These are phyloP conservation scores for Notamacropus eugenii DNA, from an alignment of 2,797 vertebrate species.

Conservation along the genomic window DNA sequence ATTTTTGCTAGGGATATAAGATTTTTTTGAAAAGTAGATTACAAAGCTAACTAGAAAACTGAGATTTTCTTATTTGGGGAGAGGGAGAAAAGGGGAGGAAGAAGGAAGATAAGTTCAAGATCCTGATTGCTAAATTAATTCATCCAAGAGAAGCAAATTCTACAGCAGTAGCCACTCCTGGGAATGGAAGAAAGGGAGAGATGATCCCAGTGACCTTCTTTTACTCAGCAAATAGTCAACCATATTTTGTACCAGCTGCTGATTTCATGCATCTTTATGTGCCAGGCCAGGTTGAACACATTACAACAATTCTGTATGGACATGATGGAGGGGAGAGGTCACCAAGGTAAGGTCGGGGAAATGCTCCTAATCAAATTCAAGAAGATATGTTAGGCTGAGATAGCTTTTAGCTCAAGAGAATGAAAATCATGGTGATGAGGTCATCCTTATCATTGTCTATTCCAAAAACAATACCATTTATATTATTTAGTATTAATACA, in stretches of 20 bases:
- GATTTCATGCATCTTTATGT: accelerated
- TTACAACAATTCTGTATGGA: accelerated
- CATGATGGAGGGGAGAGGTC: not conserved
- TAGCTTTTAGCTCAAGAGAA: not conserved
- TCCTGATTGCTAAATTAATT: not conserved
- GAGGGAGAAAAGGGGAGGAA: not conserved
- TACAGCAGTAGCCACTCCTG: not conserved
- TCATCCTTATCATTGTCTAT: not conserved
- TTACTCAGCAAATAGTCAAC: not conserved
- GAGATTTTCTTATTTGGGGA: not conserved
- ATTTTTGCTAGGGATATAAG: conserved; percentile 45
- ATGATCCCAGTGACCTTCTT: not conserved
- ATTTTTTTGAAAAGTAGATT: conserved; percentile 37
- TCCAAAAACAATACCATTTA: not conserved
- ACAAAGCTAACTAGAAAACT: conserved; percentile 44
- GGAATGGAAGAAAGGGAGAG: not conserved
- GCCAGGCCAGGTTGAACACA: not conserved
- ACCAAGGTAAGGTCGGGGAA: not conserved
- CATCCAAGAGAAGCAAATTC: not conserved
- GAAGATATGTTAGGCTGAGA: not conserved
- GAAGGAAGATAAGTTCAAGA: not conserved
- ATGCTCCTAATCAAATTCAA: not conserved
- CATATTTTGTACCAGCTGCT: not conserved
- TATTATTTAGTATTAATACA: not conserved
- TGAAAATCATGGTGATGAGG: not conserved